Conservation (phyloP, 2,888 invertebrate species). For the Orchestes rusci region DNA sequence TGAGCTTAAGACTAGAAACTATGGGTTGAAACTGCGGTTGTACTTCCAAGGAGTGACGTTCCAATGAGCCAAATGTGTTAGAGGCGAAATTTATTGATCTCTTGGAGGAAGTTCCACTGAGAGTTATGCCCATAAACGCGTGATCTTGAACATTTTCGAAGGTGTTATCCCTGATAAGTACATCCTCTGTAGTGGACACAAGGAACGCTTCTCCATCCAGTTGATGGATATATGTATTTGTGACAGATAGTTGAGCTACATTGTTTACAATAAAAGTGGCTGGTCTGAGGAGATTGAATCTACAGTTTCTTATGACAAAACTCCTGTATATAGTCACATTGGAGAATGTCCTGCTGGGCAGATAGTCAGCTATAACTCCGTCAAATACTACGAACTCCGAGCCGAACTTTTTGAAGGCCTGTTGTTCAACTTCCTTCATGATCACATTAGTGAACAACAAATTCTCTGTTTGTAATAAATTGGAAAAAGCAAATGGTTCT, state of each 20-base stretch:
- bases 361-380: slow-evolving; percentile 51
- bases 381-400: slow-evolving; percentile 58
- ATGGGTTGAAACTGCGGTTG: slow-evolving; percentile 50
- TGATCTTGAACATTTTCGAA: slow-evolving; percentile 52
- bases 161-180: slow-evolving; percentile 59
- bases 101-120: slow-evolving; percentile 45
- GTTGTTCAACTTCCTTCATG: slow-evolving; percentile 56
- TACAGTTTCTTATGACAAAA: slow-evolving; percentile 59
- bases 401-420: slow-evolving; percentile 74
- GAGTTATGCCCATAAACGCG: slow-evolving; percentile 55
- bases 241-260: slow-evolving; percentile 56
- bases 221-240: slow-evolving; percentile 51
- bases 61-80: slow-evolving; percentile 53
- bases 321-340: slow-evolving; percentile 63
- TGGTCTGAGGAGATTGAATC: slow-evolving; percentile 56
- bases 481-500: slow-evolving; percentile 68
- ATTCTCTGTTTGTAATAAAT: slow-evolving; percentile 49
- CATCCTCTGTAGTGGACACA: slow-evolving; percentile 53
- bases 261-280: slow-evolving; percentile 61
- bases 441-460: slow-evolving; percentile 57
- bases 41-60: slow-evolving; percentile 52
- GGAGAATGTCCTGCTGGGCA: slow-evolving; percentile 67
- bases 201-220: slow-evolving; percentile 62
- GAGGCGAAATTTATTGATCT: slow-evolving; percentile 54
- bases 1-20: slow-evolving; percentile 53